Conservation (phyloP, 2,113 vertebrate species). For the Petrocephalus zakoni region DNA sequence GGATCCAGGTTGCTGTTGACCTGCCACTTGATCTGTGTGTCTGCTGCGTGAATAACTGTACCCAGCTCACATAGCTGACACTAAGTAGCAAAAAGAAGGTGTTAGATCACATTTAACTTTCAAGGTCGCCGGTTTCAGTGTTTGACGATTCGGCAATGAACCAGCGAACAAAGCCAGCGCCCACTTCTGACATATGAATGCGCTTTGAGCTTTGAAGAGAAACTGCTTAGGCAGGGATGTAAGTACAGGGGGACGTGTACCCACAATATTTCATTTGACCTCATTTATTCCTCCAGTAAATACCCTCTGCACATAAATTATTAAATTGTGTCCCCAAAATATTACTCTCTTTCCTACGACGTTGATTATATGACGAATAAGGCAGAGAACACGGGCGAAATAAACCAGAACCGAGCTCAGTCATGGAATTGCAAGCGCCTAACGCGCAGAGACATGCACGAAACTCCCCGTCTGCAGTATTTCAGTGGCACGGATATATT, state of each 20-base stretch:
- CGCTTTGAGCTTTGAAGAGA: too few species aligned
- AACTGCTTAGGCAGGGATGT: neutral
- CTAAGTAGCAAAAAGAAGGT: neutral
- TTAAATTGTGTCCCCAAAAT: neutral
- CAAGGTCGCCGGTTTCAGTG: neutral
- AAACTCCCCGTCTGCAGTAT: neutral
- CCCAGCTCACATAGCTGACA: neutral
- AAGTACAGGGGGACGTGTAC: neutral
- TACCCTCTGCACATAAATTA: neutral
- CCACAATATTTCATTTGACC: neutral
- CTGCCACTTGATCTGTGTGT: neutral
- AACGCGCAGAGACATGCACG: neutral
- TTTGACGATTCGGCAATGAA: neutral
- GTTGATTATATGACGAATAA: neutral
- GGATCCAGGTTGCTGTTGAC: neutral
- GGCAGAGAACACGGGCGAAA: neutral
- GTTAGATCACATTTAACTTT: neutral
- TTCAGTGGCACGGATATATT: conserved; percentile 3
- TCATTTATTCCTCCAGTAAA: neutral
- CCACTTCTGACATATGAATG: too few species aligned
- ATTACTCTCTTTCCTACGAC: neutral
- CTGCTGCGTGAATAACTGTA: neutral
- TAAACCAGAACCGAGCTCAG: neutral
- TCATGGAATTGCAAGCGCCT: too few species aligned
- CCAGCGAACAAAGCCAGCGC: neutral